Evolutionary conservation across 1,140 invertebrate species (phyloP), one percentile per base, ranked within the genome.

Genomic region (Megalonaias nervosa): DNA sequence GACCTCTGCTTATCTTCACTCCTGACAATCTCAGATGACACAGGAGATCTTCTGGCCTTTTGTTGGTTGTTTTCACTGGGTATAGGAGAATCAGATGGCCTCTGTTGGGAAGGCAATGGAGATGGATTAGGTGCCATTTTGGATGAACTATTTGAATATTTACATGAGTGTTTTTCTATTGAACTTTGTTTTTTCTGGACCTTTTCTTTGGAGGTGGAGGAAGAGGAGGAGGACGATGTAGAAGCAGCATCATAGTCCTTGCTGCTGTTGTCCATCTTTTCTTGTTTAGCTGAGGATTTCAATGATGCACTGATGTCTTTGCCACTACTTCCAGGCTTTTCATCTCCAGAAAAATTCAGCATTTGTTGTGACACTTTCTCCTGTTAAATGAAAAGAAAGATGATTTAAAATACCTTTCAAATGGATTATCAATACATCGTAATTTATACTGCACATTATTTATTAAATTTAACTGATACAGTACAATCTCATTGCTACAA

Each of bases 11-110:
- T 76, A 60, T 60, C 67, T 17, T 48, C 17, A 12, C 73, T 68
- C 19, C 66, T 75, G n/a, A 15, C 69, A 21, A 66, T 71, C 55
- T 76, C 68, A 55, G 76, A 78, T 2, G 76, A 78, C 9, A 65
- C 67, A 13, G 71, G 72, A 11, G 76, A 78, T 61, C 76, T 72
- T 60, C 68, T 77, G 17, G 73, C 23, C 31, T 73, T 78, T 56
- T 78, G 73, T 14, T 61, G 58, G 9, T 57, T 57, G 6, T 23
- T 38, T 23, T 72, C 64, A 56, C 73, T 70, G 23, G 31, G 58
- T 15, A 31, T 67, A 0, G 76, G 76, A 23, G 76, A 78, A 15
- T 71, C 69, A n/a, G 76, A 78, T 57, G 72, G 69, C 26, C 70
- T 58, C 38, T 78, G 72, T 23, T 48, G 57, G 48, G 76, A 78